Base-by-base conservation (phyloP, 2,113 vertebrate species). In the Corythornis cristatus region DNA sequence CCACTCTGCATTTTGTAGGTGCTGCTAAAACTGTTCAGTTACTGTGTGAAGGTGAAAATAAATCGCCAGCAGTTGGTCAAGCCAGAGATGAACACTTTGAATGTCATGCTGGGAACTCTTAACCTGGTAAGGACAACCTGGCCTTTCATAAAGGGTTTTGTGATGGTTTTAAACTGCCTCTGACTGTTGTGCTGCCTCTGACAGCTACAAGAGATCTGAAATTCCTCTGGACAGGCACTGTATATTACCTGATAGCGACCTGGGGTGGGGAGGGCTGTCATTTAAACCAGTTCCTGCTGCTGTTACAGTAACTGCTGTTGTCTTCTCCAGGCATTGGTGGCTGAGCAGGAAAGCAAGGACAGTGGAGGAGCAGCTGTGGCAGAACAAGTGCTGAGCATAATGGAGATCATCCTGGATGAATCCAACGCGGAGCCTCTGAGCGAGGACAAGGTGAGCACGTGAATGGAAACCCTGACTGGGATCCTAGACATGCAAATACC, bases 341-440 rank as follows among this genome's bases (percentile, higher is more conserved):
- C 99, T 15, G 99, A 99, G 89, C 99, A 99, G 94, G 99, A 99
- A 89, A 99, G 99, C 88, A 99, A 99, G 86, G 99, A 99, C 96
- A 99, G 99, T 0, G 99, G 99, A 4, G 99, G 99, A 42, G 99
- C 99, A 0, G 98, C 99, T 0, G 99, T 99, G 95, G 99, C 99
- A 1, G 99, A 99, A 81, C 99, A 99, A 95, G 99, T 99, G 87
- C 98, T 99, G 23, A 99, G 99, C 95, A 99, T 99, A 90, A 99
- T 99, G 99, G 99, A 99, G 97, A 99, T 99, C 94, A 99, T 99
- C 76, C 96, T 99, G 96, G 99, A 99, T 46, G 99, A 99, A 91
- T 99, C 99, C 83, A 99, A 99, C 0, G 99, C 99, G 0, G 99
- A 99, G 46, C 99, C 98, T 8, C 95, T 99, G 95, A 99, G 99